Percentiles rank a stretch among this genome's conserved stretches.
phyloP scores from a whole-genome alignment of 2,888 invertebrate genomes.

The Sisyra nigra region DNA sequence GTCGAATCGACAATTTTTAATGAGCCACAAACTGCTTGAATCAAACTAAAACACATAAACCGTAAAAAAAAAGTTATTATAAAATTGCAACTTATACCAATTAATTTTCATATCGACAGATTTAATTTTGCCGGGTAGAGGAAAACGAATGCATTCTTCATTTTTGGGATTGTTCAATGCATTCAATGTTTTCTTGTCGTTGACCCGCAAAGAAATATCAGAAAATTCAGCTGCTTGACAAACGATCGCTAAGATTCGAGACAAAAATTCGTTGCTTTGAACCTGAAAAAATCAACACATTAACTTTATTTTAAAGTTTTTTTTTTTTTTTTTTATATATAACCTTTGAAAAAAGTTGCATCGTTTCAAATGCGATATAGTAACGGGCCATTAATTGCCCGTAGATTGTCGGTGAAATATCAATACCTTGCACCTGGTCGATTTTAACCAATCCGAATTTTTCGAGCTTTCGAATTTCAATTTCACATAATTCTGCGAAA shows the following conservation, averaged over 20 bases:
- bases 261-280: too few relatives aligned
- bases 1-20: constrained; percentile 49
- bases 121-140: constrained; percentile 52
- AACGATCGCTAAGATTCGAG: constrained; percentile 26
- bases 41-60: constrained; percentile 33
- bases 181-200: constrained; percentile 54
- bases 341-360: constrained; percentile 53
- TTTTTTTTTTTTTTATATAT: constrained; percentile 8
- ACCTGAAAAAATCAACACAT: too few relatives aligned
- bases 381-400: constrained; percentile 59
- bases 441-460: constrained; percentile 43
- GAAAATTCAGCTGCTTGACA: constrained; percentile 49
- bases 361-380: constrained; percentile 53
- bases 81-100: constrained; percentile 36
- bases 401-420: constrained; percentile 41
- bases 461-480: constrained; percentile 51
- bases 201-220: constrained; percentile 48
- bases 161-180: constrained; percentile 45
- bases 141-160: constrained; percentile 43
- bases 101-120: constrained; percentile 60
- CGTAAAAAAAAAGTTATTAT: too few relatives aligned
- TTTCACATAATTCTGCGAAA: constrained; percentile 48
- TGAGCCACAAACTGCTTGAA: constrained; percentile 59
- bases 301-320: too few relatives aligned
- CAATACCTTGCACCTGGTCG: constrained; percentile 34